These are phyloP conservation scores for Gymnocheta viridis DNA, from an alignment of 2,888 invertebrate species.

Conservation along the genomic window DNA sequence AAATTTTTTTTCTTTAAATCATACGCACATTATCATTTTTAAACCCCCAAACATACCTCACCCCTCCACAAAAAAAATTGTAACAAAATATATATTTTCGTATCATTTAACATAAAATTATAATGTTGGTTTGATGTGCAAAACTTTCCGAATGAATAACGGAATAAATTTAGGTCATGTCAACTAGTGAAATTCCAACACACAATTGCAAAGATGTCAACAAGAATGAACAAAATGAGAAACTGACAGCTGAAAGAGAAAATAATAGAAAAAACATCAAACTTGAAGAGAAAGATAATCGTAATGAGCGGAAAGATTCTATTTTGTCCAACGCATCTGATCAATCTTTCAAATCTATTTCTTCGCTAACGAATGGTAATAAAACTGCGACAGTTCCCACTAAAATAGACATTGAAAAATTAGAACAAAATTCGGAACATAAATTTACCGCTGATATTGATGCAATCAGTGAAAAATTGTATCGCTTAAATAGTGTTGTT, in stretches of 20 bases:
- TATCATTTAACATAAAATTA: conserved; percentile 58
- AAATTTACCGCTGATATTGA: conserved; percentile 80
- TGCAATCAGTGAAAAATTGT: conserved; percentile 81
- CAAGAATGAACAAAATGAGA: conserved; percentile 17
- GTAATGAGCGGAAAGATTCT: conserved; percentile 55
- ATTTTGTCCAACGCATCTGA: conserved; percentile 72
- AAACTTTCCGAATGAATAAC: conserved; percentile 36
- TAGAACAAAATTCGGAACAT: conserved; percentile 78
- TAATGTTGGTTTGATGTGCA: conserved; percentile 77
- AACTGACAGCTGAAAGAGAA: not conserved
- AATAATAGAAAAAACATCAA: not conserved
- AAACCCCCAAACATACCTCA: too few relatives aligned
- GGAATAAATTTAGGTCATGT: conserved; percentile 22
- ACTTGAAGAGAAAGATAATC: conserved; percentile 16
- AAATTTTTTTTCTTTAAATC: conserved; percentile 72
- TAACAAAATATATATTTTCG: conserved; percentile 16
- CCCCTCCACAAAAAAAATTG: conserved; percentile 53
- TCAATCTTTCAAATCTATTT: conserved; percentile 75
- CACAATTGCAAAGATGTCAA: not conserved
- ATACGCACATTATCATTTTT: conserved; percentile 61
- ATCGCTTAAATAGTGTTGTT: conserved; percentile 80
- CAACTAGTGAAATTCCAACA: not conserved
- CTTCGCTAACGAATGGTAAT: conserved; percentile 68
- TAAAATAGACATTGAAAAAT: conserved; percentile 78
- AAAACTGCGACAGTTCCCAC: conserved; percentile 52